Conservation (phyloP, 2,113 vertebrate genomes). For the Ictidomys tridecemlineatus region DNA sequence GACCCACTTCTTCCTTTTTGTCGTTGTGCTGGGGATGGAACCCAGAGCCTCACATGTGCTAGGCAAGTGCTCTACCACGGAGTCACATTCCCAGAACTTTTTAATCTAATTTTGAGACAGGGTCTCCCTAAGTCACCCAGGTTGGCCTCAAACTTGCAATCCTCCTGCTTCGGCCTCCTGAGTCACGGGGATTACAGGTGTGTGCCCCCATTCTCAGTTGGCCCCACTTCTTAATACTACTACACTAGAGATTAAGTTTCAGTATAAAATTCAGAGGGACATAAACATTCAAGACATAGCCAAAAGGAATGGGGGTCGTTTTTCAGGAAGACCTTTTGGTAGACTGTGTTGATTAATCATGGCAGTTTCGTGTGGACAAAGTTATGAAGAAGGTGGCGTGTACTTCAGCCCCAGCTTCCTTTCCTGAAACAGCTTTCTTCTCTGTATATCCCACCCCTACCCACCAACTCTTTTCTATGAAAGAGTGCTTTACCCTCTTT, state of each 20-base stretch:
- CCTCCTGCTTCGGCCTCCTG: too few relatives aligned
- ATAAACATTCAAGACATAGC: background rate
- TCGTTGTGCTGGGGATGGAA: background rate
- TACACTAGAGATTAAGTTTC: background rate
- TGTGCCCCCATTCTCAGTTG: too few relatives aligned
- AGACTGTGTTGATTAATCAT: background rate
- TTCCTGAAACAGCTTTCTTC: background rate
- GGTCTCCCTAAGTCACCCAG: too few relatives aligned
- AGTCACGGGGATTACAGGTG: too few relatives aligned
- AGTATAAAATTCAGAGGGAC: background rate
- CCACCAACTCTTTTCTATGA: background rate
- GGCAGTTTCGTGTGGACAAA: background rate
- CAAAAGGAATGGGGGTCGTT: background rate
- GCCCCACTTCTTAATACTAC: too few relatives aligned
- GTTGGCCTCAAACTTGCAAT: too few relatives aligned
- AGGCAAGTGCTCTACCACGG: too few relatives aligned
- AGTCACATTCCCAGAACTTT: too few relatives aligned
- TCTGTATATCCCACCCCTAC: background rate
- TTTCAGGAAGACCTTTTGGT: background rate
- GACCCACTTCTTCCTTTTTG: background rate
- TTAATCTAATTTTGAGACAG: too few relatives aligned
- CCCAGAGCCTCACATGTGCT: too few relatives aligned
- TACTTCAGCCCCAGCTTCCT: background rate
- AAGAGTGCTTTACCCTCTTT: constrained; percentile 5
- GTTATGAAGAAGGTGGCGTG: background rate